Percentiles rank a stretch among this genome's conserved stretches.
These are phyloP conservation scores for Neria commutata DNA, from an alignment of 2,888 invertebrate species.

Conservation along the genomic window DNA sequence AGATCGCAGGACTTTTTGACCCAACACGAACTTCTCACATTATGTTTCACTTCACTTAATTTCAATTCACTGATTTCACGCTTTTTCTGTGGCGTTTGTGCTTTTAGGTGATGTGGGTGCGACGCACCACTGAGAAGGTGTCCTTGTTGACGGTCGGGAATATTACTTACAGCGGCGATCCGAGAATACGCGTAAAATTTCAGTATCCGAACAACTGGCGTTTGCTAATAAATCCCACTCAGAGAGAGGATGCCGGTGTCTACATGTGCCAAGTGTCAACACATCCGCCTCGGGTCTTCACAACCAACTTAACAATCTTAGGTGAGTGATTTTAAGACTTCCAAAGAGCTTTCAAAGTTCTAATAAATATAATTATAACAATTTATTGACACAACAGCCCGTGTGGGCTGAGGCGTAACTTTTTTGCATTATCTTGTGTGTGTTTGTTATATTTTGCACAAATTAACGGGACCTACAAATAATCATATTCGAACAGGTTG, in stretches of 20 bases:
- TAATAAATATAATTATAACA: too few species aligned
- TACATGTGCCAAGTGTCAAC: constrained; percentile 85
- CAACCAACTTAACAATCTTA: constrained; percentile 75
- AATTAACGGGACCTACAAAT: too few species aligned
- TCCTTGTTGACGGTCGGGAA: constrained; percentile 71
- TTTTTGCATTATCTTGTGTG: too few species aligned
- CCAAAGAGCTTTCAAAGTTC: too few species aligned
- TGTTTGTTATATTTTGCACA: too few species aligned
- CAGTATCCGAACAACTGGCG: constrained; percentile 77
- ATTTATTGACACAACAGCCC: too few species aligned
- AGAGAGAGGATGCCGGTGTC: constrained; percentile 73
- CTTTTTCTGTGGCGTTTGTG: constrained; percentile 6
- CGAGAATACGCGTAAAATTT: constrained; percentile 69
- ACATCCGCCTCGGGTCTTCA: constrained; percentile 77
- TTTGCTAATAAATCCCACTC: constrained; percentile 73
- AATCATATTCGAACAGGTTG: too few species aligned
- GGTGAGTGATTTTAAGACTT: constrained; percentile 68
- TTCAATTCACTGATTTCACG: background rate
- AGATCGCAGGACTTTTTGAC: too few species aligned
- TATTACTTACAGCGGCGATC: constrained; percentile 70
- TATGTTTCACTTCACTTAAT: background rate
- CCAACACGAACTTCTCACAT: too few species aligned
- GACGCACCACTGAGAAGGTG: constrained; percentile 69
- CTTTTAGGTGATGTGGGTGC: constrained; percentile 72
- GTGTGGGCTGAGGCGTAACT: too few species aligned